Conservation (phyloP, 35 echinoderm and acorn worm genomes). For the Nesometra sesokonis region DNA sequence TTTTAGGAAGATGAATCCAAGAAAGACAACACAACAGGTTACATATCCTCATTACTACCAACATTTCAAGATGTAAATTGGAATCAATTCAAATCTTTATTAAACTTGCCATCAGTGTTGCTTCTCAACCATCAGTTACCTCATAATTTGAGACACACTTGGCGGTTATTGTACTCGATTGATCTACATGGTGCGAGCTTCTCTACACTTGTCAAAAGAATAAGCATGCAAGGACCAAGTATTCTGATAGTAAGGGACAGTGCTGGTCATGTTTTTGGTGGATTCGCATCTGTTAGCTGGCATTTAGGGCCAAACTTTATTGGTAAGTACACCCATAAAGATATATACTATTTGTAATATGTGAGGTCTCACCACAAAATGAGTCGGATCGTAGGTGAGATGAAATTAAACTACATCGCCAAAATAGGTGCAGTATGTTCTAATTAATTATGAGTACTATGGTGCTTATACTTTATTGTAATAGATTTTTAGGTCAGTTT, state of each 20-base stretch:
- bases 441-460: no score
- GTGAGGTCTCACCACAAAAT: no score
- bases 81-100: conserved; percentile 35
- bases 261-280: conserved; percentile 72
- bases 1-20: neutral
- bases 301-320: conserved; percentile 54
- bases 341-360: no score
- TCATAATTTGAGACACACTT: conserved; percentile 38
- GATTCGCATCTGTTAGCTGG: conserved; percentile 78
- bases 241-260: conserved; percentile 62
- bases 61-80: conserved; percentile 40
- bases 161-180: conserved; percentile 69
- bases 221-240: conserved; percentile 54
- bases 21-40: neutral
- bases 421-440: no score
- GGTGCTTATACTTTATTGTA: no score
- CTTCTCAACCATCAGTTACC: conserved; percentile 72
- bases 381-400: no score
- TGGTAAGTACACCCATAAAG: conserved; percentile 25
- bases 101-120: conserved; percentile 67
- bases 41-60: conserved; percentile 23
- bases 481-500: no score
- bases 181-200: conserved; percentile 73
- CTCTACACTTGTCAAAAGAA: conserved; percentile 59
- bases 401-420: no score